phyloP scores from a whole-genome alignment of 2,888 invertebrate species.

The Reticulitermes lucifugus region DNA sequence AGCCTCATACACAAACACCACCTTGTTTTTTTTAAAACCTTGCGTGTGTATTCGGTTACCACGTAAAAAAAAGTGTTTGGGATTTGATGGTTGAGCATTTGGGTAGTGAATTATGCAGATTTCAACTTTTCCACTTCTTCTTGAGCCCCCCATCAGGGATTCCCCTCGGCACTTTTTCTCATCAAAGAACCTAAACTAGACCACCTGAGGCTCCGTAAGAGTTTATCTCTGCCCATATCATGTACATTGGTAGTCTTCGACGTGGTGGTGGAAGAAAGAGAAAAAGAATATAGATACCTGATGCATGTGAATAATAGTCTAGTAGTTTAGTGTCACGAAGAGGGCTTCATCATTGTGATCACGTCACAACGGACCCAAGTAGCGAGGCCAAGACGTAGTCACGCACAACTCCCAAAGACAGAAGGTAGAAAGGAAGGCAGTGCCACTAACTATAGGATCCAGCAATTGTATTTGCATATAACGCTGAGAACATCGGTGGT shows the following conservation, averaged over 20 bases:
- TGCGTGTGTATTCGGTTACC: constrained; percentile 23
- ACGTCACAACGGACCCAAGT: constrained; percentile 26
- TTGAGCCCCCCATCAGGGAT: constrained; percentile 14
- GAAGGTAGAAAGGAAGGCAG: neutral
- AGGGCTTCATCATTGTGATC: constrained; percentile 32
- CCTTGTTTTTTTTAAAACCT: neutral
- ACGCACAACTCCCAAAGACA: constrained; percentile 18
- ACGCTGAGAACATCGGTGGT: neutral
- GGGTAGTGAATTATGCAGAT: constrained; percentile 51
- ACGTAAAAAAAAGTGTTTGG: constrained; percentile 3
- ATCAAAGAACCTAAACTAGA: constrained; percentile 38
- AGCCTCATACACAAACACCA: neutral
- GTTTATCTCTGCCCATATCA: constrained; percentile 28
- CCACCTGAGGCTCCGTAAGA: constrained; percentile 42
- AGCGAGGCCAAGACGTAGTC: constrained; percentile 5
- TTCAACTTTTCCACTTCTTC: constrained; percentile 26
- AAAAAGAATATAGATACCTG: constrained; percentile 29
- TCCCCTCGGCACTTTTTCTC: constrained; percentile 34
- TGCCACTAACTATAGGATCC: constrained; percentile 23
- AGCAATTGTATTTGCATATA: constrained; percentile 35
- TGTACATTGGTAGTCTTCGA: constrained; percentile 8
- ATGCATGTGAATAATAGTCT: constrained; percentile 40
- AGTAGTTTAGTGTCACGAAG: constrained; percentile 40
- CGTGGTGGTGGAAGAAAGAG: neutral
- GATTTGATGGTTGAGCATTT: constrained; percentile 38